These are phyloP conservation scores for Umimayanthus chanpuru DNA, from an alignment of 92 coral and sea anemone species.

Conservation along the genomic window DNA sequence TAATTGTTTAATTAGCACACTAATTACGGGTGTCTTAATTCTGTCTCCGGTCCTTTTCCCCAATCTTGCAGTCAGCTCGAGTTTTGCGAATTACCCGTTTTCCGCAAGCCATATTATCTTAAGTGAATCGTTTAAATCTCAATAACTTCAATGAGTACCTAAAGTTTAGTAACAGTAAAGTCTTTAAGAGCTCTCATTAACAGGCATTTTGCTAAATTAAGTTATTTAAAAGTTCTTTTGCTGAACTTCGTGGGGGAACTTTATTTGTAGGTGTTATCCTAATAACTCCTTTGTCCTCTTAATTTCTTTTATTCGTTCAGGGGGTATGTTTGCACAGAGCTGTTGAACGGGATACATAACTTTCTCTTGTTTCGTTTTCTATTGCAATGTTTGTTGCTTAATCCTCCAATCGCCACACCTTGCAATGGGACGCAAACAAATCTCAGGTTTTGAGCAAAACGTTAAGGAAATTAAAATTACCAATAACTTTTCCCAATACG, in stretches of 20 bases:
- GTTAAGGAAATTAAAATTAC: conserved; percentile 2
- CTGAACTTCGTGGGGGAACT: conserved; percentile 89
- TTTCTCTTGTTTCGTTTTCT: conserved; percentile 58
- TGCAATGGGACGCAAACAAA: neutral
- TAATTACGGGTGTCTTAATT: conserved; percentile 62
- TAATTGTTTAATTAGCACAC: conserved; percentile 75
- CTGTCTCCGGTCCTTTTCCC: conserved; percentile 64
- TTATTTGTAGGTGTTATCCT: conserved; percentile 54
- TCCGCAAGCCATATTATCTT: conserved; percentile 12
- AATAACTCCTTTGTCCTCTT: conserved; percentile 68
- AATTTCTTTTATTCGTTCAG: conserved; percentile 78
- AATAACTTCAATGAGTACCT: neutral
- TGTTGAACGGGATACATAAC: conserved; percentile 64
- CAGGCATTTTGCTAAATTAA: conserved; percentile 59
- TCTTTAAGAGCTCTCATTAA: conserved; percentile 52
- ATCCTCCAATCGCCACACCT: conserved; percentile 26
- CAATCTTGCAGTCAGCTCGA: neutral
- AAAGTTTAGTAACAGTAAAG: conserved; percentile 44
- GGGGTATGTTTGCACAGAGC: conserved; percentile 82
- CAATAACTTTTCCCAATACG: neutral
- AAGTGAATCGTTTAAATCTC: conserved; percentile 9
- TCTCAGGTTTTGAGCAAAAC: neutral
- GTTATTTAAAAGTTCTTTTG: conserved; percentile 54
- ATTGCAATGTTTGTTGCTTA: conserved; percentile 46
- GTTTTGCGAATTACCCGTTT: conserved; percentile 6